These are phyloP conservation scores for Eriocheir sinensis DNA, from an alignment of 1,140 invertebrate species.

Conservation along the genomic window DNA sequence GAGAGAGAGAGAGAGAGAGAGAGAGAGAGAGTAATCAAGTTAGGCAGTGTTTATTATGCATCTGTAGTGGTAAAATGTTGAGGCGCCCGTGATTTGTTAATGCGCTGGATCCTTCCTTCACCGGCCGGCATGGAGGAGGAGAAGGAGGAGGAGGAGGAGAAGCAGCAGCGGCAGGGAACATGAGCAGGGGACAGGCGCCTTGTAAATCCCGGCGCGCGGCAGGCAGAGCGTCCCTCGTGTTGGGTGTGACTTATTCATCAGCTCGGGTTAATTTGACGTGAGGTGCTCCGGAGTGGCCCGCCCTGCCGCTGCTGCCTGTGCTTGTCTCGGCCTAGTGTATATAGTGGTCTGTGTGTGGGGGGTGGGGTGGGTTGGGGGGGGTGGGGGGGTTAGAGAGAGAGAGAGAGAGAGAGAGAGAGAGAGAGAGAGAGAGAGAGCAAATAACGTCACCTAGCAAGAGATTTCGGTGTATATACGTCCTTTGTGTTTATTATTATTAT, in stretches of 20 bases:
- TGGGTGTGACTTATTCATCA: slow-evolving; percentile 7
- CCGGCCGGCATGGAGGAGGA: no score
- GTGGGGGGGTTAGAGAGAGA: background rate
- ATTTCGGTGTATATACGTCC: background rate
- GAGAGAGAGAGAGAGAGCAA: slow-evolving; percentile 41
- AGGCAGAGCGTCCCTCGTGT: background rate
- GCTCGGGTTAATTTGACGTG: background rate
- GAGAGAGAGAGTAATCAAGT: background rate
- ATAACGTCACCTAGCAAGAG: background rate
- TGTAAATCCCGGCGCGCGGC: background rate
- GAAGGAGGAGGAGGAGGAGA: no score
- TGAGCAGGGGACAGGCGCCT: background rate
- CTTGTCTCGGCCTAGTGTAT: no score
- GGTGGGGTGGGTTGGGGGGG: no score
- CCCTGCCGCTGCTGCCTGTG: no score
- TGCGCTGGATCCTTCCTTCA: background rate
- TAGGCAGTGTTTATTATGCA: background rate
- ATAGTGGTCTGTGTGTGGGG: no score
- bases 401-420: slow-evolving; percentile 48
- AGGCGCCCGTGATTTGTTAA: background rate
- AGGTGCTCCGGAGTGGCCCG: background rate
- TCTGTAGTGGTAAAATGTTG: background rate
- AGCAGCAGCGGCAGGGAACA: slow-evolving; percentile 18
- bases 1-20: slow-evolving; percentile 31
- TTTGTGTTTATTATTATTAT: no score